Conservation (phyloP, 2,113 vertebrate genomes). For the Nothoprocta perdicaria region DNA sequence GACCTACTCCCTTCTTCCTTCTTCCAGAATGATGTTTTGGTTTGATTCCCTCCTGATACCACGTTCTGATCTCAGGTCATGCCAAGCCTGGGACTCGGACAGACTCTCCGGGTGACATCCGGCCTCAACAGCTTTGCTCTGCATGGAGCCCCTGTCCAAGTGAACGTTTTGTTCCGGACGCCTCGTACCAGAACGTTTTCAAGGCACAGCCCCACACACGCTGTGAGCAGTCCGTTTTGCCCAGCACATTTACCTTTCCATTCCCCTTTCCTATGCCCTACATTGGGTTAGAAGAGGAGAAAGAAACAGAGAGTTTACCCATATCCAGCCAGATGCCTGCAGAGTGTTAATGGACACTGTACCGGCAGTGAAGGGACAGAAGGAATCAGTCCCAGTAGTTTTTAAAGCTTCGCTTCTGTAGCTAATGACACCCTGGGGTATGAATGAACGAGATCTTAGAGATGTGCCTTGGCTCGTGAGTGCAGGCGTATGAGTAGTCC, state of each 20-base stretch:
- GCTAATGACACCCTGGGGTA: constrained; percentile 15
- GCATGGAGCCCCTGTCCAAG: not conserved
- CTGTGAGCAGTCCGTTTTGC: not conserved
- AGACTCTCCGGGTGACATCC: not conserved
- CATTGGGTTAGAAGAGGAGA: not conserved
- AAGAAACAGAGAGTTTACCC: not conserved
- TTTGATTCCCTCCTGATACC: accelerated
- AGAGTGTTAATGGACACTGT: not conserved
- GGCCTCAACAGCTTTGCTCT: not conserved
- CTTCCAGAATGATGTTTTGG: not conserved
- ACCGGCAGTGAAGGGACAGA: not conserved
- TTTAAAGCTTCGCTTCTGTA: constrained; percentile 10
- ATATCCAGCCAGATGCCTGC: not conserved
- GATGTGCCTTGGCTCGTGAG: not conserved
- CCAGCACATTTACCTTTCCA: not conserved
- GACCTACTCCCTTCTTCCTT: not conserved
- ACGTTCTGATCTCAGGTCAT: not conserved
- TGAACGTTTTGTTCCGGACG: not conserved
- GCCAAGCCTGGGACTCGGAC: not conserved
- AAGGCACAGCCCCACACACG: not conserved
- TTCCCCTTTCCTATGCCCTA: not conserved
- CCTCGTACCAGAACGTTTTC: not conserved
- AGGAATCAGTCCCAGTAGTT: not conserved
- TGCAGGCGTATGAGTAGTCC: not conserved
- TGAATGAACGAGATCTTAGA: constrained; percentile 13